phyloP scores from a whole-genome alignment of 2,113 vertebrate species.

The Ophthalmolycus amberensis region DNA sequence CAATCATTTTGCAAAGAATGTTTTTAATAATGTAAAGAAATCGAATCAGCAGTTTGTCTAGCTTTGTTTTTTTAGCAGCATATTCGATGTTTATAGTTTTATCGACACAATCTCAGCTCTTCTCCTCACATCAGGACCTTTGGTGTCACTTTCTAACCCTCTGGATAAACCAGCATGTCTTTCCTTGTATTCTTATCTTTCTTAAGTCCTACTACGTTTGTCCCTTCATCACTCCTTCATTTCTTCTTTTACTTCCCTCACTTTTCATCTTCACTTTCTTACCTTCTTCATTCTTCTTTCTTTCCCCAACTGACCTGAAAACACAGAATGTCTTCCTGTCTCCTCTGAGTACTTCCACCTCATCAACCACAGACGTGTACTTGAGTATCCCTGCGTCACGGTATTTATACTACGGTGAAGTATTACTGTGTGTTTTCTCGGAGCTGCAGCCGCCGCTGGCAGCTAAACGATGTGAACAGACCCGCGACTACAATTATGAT shows the following conservation, averaged over 20 bases:
- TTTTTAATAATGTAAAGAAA: too few species aligned
- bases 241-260: neutral
- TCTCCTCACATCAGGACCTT: too few species aligned
- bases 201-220: neutral
- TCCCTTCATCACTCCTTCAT: neutral
- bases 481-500: conserved; percentile 61
- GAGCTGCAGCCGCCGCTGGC: conserved; percentile 13
- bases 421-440: neutral
- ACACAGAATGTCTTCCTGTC: neutral
- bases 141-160: too few species aligned
- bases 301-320: neutral
- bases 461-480: conserved; percentile 23
- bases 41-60: too few species aligned
- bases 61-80: too few species aligned
- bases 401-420: neutral
- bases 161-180: neutral
- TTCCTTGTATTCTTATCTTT: neutral
- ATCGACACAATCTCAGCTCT: too few species aligned
- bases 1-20: too few species aligned
- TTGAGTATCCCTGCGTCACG: neutral
- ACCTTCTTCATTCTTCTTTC: neutral
- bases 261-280: neutral
- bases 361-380: neutral
- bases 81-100: too few species aligned
- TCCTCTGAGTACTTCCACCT: neutral